phyloP scores from a whole-genome alignment of 2,113 vertebrate species.

The Camarhynchus parvulus region DNA sequence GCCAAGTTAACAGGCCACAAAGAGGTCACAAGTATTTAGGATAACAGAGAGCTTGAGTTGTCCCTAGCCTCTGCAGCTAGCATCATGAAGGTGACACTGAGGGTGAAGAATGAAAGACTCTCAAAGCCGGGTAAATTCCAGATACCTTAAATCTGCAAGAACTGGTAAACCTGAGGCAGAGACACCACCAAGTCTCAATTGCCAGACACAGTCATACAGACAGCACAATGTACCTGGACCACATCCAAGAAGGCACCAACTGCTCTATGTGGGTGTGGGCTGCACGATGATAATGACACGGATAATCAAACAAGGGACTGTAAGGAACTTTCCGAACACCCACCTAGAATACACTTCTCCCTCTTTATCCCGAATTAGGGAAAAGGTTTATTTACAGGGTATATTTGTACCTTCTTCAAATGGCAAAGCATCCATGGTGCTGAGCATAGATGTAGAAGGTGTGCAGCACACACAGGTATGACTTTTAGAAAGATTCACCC shows the following conservation, averaged over 20 bases:
- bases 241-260: not conserved
- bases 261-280: too few relatives aligned
- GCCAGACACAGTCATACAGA: rapidly evolving
- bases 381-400: not conserved
- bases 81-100: not conserved
- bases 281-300: not conserved
- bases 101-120: not conserved
- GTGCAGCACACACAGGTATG: not conserved
- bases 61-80: not conserved
- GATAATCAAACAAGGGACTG: not conserved
- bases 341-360: not conserved
- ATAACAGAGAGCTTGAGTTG: not conserved
- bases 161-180: not conserved
- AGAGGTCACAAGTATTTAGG: not conserved
- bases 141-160: not conserved
- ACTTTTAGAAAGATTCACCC: not conserved
- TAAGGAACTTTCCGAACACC: not conserved
- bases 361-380: not conserved
- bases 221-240: not conserved
- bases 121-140: not conserved
- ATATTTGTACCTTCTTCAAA: not conserved
- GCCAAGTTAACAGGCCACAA: not conserved
- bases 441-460: not conserved
- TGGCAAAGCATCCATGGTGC: not conserved
- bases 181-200: not conserved